Percentiles rank a stretch among this genome's conserved stretches.
Conservation (phyloP, 2,113 vertebrate species). For the Lophura nycthemera region DNA sequence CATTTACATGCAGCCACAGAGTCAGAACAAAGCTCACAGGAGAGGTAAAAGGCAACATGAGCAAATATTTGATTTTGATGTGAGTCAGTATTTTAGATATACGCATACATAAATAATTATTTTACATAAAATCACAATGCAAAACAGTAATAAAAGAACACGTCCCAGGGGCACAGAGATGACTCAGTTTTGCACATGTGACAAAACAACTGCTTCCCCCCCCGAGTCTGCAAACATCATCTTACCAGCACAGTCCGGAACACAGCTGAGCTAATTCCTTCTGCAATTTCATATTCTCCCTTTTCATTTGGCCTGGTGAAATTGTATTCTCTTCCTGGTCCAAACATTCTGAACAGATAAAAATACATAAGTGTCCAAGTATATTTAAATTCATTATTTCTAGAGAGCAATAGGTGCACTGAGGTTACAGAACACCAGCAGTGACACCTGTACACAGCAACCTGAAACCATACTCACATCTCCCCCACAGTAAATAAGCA, state of each 20-base stretch:
- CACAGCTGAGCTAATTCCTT: constrained; percentile 82
- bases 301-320: constrained; percentile 85
- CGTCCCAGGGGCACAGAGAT: background rate
- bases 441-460: background rate
- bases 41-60: background rate
- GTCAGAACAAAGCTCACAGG: background rate
- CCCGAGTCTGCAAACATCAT: background rate
- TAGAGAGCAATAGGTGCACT: fast-evolving
- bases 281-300: constrained; percentile 84
- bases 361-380: background rate
- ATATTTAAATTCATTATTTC: background rate
- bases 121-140: background rate
- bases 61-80: background rate
- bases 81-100: no score
- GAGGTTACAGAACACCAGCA: background rate
- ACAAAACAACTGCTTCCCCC: background rate
- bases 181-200: background rate
- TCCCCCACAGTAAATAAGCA: background rate
- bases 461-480: background rate
- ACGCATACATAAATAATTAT: background rate
- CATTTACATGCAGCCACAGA: background rate
- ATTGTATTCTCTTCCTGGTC: constrained; percentile 84
- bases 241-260: constrained; percentile 86
- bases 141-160: background rate
- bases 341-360: constrained; percentile 82